Evolutionary conservation across 2,113 vertebrate genomes (phyloP).

Genomic region (Cebidichthys violaceus): DNA sequence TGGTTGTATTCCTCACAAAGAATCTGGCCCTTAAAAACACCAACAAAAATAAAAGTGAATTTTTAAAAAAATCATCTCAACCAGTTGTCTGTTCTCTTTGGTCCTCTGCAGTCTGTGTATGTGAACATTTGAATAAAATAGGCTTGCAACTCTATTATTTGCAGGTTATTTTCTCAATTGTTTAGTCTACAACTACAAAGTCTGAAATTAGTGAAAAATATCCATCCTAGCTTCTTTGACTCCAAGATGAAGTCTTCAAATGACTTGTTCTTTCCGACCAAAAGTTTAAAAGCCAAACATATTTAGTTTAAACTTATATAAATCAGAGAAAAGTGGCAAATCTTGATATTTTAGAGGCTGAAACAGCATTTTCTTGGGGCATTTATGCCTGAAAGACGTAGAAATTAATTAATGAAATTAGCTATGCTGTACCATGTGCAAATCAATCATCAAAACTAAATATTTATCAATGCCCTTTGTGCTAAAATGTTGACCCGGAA

Average conservation of each 20-base stretch:
- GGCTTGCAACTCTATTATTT: not conserved
- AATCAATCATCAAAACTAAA: not conserved
- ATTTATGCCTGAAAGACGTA: not conserved
- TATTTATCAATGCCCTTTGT: not conserved
- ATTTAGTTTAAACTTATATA: not conserved
- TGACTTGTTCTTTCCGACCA: not conserved
- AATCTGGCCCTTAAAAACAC: not conserved
- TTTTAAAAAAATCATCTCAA: not conserved
- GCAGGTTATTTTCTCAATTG: not conserved
- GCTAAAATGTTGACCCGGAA: not conserved
- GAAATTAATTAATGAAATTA: not conserved
- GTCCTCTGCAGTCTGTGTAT: not conserved
- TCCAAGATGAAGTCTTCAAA: not conserved
- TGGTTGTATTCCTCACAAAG: conserved; percentile 17
- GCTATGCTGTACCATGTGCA: not conserved
- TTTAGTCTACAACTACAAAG: not conserved
- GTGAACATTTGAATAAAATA: not conserved
- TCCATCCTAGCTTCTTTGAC: not conserved
- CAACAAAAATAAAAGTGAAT: not conserved
- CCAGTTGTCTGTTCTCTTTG: not conserved
- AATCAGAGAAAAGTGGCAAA: not conserved
- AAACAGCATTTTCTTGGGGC: not conserved
- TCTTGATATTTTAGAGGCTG: not conserved
- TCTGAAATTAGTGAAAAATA: not conserved
- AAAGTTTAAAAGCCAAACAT: not conserved